phyloP scores from a whole-genome alignment of 2,797 vertebrate species.

The Xiphophorus birchmanni region DNA sequence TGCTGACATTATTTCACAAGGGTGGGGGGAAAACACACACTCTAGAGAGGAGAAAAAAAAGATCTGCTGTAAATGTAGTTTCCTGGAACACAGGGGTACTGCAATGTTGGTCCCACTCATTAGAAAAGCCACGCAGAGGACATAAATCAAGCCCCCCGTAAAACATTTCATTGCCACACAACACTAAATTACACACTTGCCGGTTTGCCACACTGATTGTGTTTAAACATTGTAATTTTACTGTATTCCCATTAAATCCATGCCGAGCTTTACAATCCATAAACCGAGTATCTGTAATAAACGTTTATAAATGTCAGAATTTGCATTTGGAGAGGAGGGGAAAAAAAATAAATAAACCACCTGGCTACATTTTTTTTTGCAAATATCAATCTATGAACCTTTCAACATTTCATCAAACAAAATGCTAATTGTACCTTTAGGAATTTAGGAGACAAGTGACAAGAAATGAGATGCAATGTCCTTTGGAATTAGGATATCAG shows the following conservation, averaged over 20 bases:
- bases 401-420: constrained; percentile 99
- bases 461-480: constrained; percentile 99
- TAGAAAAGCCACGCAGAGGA: constrained; percentile 97
- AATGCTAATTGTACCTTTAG: constrained; percentile 99
- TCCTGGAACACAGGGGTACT: constrained; percentile 96
- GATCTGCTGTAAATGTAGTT: constrained; percentile 95
- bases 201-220: constrained; percentile 94
- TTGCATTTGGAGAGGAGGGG: constrained; percentile 88
- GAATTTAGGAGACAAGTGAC: constrained; percentile 99
- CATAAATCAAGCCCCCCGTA: constrained; percentile 99
- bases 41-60: constrained; percentile 81
- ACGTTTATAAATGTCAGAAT: constrained; percentile 99
- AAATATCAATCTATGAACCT: constrained; percentile 99
- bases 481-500: constrained; percentile 97
- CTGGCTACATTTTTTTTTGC: constrained; percentile 89
- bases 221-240: constrained; percentile 99
- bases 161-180: constrained; percentile 98
- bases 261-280: constrained; percentile 99
- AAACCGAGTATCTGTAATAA: constrained; percentile 98
- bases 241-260: constrained; percentile 99
- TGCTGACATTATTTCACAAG: constrained; percentile 99
- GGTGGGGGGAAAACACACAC: constrained; percentile 94
- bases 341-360: constrained; percentile 74
- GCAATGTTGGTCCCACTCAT: constrained; percentile 94
- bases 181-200: constrained; percentile 99